These are phyloP conservation scores for Trematomus bernacchii DNA, from an alignment of 2,797 vertebrate species.

Conservation along the genomic window DNA sequence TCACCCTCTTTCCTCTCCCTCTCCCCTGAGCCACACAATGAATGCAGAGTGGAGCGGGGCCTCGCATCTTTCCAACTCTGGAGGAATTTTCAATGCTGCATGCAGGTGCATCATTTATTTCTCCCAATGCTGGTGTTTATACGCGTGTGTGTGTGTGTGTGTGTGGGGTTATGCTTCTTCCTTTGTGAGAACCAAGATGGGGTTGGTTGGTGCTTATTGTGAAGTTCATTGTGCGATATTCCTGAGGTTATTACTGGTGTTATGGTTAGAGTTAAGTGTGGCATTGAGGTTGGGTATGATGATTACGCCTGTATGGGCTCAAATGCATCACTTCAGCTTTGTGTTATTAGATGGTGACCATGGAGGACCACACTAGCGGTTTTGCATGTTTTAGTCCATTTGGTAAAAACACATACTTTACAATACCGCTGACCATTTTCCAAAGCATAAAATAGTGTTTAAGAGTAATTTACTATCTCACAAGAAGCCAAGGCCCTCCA, in stretches of 20 bases:
- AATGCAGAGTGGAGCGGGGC: slow-evolving; percentile 64
- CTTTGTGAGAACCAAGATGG: slow-evolving; percentile 46
- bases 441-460: slow-evolving; percentile 21
- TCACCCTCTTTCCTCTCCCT: slow-evolving; percentile 72
- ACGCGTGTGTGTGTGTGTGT: slow-evolving; percentile 26
- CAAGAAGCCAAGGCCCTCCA: background rate
- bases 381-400: slow-evolving; percentile 28
- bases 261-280: slow-evolving; percentile 28
- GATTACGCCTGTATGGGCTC: background rate
- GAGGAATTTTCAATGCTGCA: slow-evolving; percentile 71
- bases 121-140: slow-evolving; percentile 53
- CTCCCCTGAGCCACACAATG: slow-evolving; percentile 77
- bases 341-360: slow-evolving; percentile 13
- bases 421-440: slow-evolving; percentile 2
- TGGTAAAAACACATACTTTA: slow-evolving; percentile 9
- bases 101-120: slow-evolving; percentile 79
- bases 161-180: slow-evolving; percentile 24
- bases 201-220: slow-evolving; percentile 21
- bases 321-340: slow-evolving; percentile 23
- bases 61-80: slow-evolving; percentile 58
- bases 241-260: slow-evolving; percentile 19
- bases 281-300: slow-evolving; percentile 11
- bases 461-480: background rate
- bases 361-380: background rate
- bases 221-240: slow-evolving; percentile 44